Conservation (phyloP, 2,888 invertebrate genomes). For the Escarpia spicata region DNA sequence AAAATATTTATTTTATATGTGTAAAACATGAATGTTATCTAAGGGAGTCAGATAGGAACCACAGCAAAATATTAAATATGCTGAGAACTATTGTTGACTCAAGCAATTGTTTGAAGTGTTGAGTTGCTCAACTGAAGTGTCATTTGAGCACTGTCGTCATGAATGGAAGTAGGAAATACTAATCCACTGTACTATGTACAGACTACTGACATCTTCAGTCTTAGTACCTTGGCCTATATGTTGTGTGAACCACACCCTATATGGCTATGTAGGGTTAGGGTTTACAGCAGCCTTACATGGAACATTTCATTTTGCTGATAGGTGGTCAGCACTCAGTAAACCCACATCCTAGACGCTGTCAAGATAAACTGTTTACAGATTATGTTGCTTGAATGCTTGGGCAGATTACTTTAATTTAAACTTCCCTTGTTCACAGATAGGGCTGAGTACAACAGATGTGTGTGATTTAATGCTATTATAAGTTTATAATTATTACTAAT, state of each 20-base stretch:
- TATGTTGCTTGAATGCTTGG: not conserved
- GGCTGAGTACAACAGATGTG: not conserved
- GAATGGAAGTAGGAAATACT: not conserved
- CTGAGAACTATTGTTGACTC: not conserved
- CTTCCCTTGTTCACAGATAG: not conserved
- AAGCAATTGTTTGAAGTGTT: not conserved
- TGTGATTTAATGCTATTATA: not conserved
- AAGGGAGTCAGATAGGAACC: not conserved
- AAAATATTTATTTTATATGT: not conserved
- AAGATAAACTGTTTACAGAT: not conserved
- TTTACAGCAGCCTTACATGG: not conserved
- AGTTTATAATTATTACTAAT: not conserved
- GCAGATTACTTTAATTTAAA: not conserved
- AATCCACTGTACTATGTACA: not conserved
- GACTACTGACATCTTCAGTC: not conserved
- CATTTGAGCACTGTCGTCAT: not conserved
- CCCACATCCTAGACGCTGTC: not conserved
- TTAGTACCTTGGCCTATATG: not conserved
- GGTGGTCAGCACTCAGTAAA: not conserved
- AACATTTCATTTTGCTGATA: not conserved
- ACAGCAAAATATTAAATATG: not conserved
- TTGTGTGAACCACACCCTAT: not conserved
- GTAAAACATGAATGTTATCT: not conserved
- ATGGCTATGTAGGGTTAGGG: not conserved
- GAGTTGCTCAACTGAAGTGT: not conserved